Conservation (phyloP, 64 coral and sea anemone species). For the Pachyseris speciosa region DNA sequence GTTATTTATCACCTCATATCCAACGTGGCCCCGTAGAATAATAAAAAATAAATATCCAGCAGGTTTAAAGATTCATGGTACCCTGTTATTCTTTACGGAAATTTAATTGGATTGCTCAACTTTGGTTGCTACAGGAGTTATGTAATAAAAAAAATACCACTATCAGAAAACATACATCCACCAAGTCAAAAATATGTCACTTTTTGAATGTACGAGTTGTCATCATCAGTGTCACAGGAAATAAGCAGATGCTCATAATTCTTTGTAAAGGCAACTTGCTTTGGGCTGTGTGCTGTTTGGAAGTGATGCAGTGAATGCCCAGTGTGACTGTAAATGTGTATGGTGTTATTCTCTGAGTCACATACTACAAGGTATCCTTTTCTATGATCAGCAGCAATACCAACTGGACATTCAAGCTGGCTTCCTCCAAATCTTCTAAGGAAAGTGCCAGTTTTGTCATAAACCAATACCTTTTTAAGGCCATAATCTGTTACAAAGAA, state of each 20-base stretch:
- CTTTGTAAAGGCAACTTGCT: background rate
- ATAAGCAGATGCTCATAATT: background rate
- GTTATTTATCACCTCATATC: too few species aligned
- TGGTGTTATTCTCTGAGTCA: background rate
- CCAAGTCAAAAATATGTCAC: too few species aligned
- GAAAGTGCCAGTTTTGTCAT: constrained; percentile 45
- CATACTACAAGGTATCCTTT: constrained; percentile 35
- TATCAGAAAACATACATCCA: too few species aligned
- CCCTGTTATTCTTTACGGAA: too few species aligned
- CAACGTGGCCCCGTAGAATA: too few species aligned
- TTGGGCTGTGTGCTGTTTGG: background rate
- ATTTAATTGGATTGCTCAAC: too few species aligned
- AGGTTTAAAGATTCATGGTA: too few species aligned
- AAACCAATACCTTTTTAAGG: background rate
- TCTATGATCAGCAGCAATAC: constrained; percentile 14
- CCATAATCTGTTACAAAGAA: constrained; percentile 52
- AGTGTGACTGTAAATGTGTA: constrained; percentile 39
- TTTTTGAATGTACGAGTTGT: too few species aligned
- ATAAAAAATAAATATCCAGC: too few species aligned
- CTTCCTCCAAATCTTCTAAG: background rate
- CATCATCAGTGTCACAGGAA: constrained; percentile 13
- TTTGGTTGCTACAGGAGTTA: too few species aligned
- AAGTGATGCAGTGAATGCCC: background rate
- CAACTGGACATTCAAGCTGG: background rate
- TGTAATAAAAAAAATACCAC: too few species aligned